Conservation (phyloP, 2,797 vertebrate species). For the Orientallactaga sibirica region DNA sequence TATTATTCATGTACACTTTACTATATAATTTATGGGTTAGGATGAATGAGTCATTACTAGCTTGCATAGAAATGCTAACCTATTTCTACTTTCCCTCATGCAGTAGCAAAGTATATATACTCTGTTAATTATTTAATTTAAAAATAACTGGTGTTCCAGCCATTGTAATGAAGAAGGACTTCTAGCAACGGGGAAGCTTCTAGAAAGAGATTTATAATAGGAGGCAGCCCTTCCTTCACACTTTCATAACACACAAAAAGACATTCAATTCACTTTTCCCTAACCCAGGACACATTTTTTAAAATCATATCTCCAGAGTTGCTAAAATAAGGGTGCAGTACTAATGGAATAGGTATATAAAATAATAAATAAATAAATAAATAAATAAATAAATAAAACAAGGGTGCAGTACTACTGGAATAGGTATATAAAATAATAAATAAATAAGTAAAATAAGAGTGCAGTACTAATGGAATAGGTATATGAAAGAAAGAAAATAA, state of each 20-base stretch:
- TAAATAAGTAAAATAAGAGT: no score
- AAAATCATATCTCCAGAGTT: conserved; percentile 1
- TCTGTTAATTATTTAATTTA: conserved; percentile 61
- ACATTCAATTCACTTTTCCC: not conserved
- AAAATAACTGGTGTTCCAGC: conserved; percentile 48
- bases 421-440: no score
- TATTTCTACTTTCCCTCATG: conserved; percentile 53
- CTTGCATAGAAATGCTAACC: conserved; percentile 51
- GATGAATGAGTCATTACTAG: conserved; percentile 57
- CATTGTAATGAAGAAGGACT: conserved; percentile 19
- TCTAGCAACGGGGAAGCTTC: conserved; percentile 41
- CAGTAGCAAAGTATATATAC: conserved; percentile 11
- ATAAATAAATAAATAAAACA: no score
- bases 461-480: no score
- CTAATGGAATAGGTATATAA: not conserved
- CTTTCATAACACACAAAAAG: not conserved
- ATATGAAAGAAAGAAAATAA: no score
- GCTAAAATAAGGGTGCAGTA: not conserved
- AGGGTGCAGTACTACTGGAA: no score
- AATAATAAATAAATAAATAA: no score
- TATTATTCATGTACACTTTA: conserved; percentile 48
- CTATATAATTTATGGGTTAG: conserved; percentile 50
- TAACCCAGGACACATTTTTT: not conserved
- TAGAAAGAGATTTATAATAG: not conserved
- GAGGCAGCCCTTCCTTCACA: not conserved